These are phyloP conservation scores for Drosophila fuyamai DNA, from an alignment of 1,140 invertebrate species.

Conservation along the genomic window DNA sequence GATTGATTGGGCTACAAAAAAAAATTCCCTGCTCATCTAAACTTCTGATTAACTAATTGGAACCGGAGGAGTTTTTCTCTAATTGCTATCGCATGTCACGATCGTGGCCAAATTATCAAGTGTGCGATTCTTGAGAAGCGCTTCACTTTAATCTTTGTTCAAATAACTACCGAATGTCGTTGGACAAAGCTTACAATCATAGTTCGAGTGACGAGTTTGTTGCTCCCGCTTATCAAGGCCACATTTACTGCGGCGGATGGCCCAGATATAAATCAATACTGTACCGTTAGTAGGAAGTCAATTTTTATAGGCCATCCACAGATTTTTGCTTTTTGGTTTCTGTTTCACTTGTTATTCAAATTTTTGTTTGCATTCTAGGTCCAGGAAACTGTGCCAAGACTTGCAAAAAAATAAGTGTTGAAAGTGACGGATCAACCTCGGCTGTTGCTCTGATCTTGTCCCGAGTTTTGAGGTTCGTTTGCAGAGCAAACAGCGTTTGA, in stretches of 20 bases:
- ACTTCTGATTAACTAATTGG: slow-evolving; percentile 64
- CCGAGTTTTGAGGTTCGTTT: slow-evolving; percentile 46
- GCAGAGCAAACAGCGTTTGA: slow-evolving; percentile 43
- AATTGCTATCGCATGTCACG: slow-evolving; percentile 62
- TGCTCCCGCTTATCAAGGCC: slow-evolving; percentile 61
- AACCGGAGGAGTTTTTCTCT: slow-evolving; percentile 48
- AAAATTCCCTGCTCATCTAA: not conserved
- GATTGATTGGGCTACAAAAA: slow-evolving; percentile 60
- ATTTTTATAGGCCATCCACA: slow-evolving; percentile 46
- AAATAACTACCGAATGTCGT: slow-evolving; percentile 24
- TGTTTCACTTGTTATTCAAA: slow-evolving; percentile 73
- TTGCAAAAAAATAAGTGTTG: slow-evolving; percentile 1
- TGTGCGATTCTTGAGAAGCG: slow-evolving; percentile 45
- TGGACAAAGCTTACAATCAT: slow-evolving; percentile 32
- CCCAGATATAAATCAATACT: slow-evolving; percentile 30
- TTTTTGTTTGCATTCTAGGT: slow-evolving; percentile 64
- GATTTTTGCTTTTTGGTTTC: slow-evolving; percentile 31
- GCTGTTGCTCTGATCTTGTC: slow-evolving; percentile 13
- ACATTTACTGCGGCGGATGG: slow-evolving; percentile 32
- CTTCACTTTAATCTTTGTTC: slow-evolving; percentile 14
- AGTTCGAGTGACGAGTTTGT: slow-evolving; percentile 55
- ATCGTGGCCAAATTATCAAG: slow-evolving; percentile 64
- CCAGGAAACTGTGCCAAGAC: slow-evolving; percentile 58
- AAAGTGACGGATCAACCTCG: slow-evolving; percentile 50
- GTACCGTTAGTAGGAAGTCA: slow-evolving; percentile 63